Conservation (phyloP, 2,797 vertebrate genomes). For the Tarsius wallacei region DNA sequence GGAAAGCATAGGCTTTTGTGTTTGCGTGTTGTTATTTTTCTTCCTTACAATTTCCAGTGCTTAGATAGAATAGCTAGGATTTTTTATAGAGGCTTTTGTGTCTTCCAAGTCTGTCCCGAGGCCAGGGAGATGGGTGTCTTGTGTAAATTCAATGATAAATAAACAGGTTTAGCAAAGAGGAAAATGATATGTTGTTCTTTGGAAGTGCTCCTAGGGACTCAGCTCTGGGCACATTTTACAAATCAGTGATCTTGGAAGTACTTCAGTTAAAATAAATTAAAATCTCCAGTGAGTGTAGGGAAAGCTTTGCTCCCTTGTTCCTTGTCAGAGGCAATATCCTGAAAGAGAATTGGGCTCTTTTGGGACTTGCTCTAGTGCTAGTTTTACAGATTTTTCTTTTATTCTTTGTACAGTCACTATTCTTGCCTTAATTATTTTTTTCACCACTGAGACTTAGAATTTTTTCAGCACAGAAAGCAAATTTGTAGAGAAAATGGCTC, state of each 20-base stretch:
- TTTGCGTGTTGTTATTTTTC: background rate
- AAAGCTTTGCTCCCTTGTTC: background rate
- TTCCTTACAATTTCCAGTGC: background rate
- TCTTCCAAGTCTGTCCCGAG: background rate
- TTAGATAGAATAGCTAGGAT: background rate
- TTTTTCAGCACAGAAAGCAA: slow-evolving; percentile 80
- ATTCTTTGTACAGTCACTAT: slow-evolving; percentile 62
- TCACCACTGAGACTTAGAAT: slow-evolving; percentile 35
- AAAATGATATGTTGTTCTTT: slow-evolving; percentile 46
- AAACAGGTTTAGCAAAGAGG: slow-evolving; percentile 63
- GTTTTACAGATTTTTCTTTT: slow-evolving; percentile 61
- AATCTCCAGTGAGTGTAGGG: background rate
- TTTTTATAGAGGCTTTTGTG: background rate
- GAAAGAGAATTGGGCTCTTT: background rate
- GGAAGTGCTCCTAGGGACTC: slow-evolving; percentile 53
- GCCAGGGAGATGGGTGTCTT: background rate
- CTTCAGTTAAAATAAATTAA: slow-evolving; percentile 60
- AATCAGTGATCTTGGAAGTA: slow-evolving; percentile 72
- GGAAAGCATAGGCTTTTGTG: background rate
- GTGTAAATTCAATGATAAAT: slow-evolving; percentile 49
- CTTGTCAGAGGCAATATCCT: slow-evolving; percentile 15
- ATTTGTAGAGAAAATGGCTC: slow-evolving; percentile 78
- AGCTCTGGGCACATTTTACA: slow-evolving; percentile 65
- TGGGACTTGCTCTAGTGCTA: slow-evolving; percentile 59
- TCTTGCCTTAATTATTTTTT: slow-evolving; percentile 75